A percentile compares a stretch with the other conserved stretches of the same genome.
Conservation (phyloP, 2,797 vertebrate genomes). For the Aldrovandia affinis region DNA sequence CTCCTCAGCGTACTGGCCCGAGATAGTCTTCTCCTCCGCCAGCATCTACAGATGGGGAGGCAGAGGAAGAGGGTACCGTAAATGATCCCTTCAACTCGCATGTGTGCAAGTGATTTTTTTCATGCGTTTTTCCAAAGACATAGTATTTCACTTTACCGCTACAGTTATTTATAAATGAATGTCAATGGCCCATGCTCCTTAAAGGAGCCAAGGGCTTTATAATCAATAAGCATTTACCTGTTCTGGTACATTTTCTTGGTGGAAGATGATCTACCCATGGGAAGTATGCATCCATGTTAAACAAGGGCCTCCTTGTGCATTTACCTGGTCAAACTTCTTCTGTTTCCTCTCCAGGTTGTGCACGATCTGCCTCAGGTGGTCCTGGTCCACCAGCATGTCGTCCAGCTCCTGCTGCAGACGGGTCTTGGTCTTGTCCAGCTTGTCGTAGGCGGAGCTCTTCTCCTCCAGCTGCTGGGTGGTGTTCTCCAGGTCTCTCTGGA, state of each 20-base stretch:
- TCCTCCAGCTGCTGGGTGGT: conserved; percentile 84
- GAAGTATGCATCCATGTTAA: not conserved
- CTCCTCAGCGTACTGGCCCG: conserved; percentile 86
- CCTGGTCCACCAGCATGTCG: conserved; percentile 89
- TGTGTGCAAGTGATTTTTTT: not conserved
- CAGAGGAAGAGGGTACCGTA: not conserved
- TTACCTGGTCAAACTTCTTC: conserved; percentile 98
- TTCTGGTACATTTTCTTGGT: not conserved
- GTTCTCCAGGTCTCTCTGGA: conserved; percentile 86
- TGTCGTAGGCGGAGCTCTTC: conserved; percentile 85
- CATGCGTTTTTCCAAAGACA: not conserved
- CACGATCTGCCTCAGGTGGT: conserved; percentile 87
- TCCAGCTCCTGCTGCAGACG: conserved; percentile 95
- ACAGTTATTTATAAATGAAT: not conserved
- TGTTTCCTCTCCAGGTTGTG: conserved; percentile 94
- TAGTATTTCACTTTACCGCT: not conserved
- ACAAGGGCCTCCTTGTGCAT: not conserved
- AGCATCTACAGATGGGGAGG: conserved; percentile 75
- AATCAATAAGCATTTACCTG: not conserved
- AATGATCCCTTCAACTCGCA: not conserved
- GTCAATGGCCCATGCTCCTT: no score
- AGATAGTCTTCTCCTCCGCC: conserved; percentile 92
- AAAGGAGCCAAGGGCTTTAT: not conserved
- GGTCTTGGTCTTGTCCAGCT: conserved; percentile 94
- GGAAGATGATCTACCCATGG: not conserved